phyloP scores from a whole-genome alignment of 2,888 invertebrate species.

The Apomyelois bistriatella region DNA sequence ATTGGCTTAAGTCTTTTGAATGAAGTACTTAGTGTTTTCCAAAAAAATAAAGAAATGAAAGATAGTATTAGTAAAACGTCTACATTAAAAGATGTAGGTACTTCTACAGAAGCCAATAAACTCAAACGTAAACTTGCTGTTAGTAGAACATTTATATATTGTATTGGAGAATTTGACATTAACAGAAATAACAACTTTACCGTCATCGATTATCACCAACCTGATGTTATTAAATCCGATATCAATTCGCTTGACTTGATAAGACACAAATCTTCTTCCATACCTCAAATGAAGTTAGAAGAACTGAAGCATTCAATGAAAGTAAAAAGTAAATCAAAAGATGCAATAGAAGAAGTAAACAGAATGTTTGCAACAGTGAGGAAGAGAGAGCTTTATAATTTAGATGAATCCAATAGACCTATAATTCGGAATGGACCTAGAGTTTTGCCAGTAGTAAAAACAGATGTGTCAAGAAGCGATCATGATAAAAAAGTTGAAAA shows the following conservation, averaged over 20 bases:
- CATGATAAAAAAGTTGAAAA: constrained; percentile 15
- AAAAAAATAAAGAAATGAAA: constrained; percentile 36
- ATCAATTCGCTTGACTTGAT: constrained; percentile 38
- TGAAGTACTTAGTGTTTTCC: constrained; percentile 63
- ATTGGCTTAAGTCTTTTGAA: constrained; percentile 52
- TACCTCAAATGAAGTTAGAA: constrained; percentile 71
- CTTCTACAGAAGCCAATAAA: constrained; percentile 39
- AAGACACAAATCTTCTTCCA: constrained; percentile 63
- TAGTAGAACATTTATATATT: constrained; percentile 47
- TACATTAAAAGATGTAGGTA: constrained; percentile 46
- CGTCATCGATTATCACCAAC: constrained; percentile 45
- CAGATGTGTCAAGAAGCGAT: constrained; percentile 15
- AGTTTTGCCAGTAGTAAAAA: constrained; percentile 63
- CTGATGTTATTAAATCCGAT: constrained; percentile 30
- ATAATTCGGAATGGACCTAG: constrained; percentile 55
- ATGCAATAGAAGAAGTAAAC: constrained; percentile 63
- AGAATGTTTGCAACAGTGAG: constrained; percentile 65
- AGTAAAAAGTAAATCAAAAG: constrained; percentile 56
- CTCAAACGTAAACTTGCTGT: constrained; percentile 30
- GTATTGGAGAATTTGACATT: constrained; percentile 37
- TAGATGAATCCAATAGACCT: constrained; percentile 49
- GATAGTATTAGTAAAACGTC: constrained; percentile 33
- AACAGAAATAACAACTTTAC: constrained; percentile 39
- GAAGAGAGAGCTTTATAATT: constrained; percentile 25
- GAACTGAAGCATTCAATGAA: constrained; percentile 56